A percentile compares a stretch with the other conserved stretches of the same genome.
These are phyloP conservation scores for Ammospiza nelsoni DNA, from an alignment of 2,113 vertebrate genomes.

Conservation along the genomic window DNA sequence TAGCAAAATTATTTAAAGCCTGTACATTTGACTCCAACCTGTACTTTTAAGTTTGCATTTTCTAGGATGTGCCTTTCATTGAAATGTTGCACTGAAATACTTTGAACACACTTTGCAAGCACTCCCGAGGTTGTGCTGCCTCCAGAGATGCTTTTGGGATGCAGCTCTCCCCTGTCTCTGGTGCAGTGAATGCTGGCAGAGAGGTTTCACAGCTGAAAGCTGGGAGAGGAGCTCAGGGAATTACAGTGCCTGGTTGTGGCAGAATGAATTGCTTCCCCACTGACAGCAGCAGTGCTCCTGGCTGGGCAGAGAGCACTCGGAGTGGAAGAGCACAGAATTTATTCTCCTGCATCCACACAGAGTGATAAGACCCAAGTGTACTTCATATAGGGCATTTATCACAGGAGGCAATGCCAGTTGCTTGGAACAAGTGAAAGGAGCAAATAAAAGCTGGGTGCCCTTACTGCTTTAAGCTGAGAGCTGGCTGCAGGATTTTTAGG, in stretches of 20 bases:
- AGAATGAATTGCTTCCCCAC: not conserved
- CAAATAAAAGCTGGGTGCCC: not conserved
- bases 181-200: not conserved
- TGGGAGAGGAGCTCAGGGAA: not conserved
- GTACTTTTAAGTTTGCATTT: not conserved
- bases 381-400: not conserved
- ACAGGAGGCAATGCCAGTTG: not conserved
- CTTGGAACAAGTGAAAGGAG: not conserved
- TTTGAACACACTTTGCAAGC: not conserved
- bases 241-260: not conserved
- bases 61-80: not conserved
- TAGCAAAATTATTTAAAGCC: not conserved
- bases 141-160: constrained; percentile 21
- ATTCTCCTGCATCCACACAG: not conserved
- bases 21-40: not conserved
- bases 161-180: not conserved
- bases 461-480: not conserved
- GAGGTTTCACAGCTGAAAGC: constrained; percentile 2
- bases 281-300: not conserved
- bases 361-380: not conserved
- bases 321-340: not conserved
- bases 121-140: rapidly evolving
- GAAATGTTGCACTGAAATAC: not conserved
- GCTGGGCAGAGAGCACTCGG: not conserved
- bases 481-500: not conserved